Evolutionary conservation across 2,113 vertebrate species (phyloP).

Genomic region (Cinclus cinclus): DNA sequence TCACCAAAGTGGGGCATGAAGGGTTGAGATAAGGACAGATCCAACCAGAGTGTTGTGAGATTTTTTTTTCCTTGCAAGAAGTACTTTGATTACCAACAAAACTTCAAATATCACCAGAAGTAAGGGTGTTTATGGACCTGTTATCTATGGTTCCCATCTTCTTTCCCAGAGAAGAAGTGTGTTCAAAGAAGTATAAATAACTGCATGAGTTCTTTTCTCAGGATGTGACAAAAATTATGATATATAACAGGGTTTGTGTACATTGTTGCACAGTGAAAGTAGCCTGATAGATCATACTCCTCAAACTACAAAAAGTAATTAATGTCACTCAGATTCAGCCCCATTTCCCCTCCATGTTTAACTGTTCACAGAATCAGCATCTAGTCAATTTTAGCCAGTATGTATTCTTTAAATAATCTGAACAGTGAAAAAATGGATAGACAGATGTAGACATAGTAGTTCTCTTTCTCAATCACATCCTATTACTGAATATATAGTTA

Average conservation of each 20-base stretch:
- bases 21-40: not conserved
- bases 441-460: not conserved
- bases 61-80: not conserved
- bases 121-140: not conserved
- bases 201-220: not conserved
- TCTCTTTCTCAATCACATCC: not conserved
- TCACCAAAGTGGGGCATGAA: not conserved
- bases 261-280: not conserved
- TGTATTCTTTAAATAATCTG: not conserved
- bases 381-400: not conserved
- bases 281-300: not conserved
- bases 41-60: accelerated
- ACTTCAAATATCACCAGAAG: not conserved
- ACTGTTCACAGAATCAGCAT: not conserved
- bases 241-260: not conserved
- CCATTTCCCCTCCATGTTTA: not conserved
- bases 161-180: not conserved
- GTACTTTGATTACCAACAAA: not conserved
- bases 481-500: not conserved
- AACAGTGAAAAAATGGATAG: not conserved
- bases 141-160: not conserved
- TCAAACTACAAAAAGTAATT: not conserved
- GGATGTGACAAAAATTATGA: not conserved
- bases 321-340: not conserved
- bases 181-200: not conserved